phyloP scores from a whole-genome alignment of 2,888 invertebrate species.

The Eupithecia inturbata region DNA sequence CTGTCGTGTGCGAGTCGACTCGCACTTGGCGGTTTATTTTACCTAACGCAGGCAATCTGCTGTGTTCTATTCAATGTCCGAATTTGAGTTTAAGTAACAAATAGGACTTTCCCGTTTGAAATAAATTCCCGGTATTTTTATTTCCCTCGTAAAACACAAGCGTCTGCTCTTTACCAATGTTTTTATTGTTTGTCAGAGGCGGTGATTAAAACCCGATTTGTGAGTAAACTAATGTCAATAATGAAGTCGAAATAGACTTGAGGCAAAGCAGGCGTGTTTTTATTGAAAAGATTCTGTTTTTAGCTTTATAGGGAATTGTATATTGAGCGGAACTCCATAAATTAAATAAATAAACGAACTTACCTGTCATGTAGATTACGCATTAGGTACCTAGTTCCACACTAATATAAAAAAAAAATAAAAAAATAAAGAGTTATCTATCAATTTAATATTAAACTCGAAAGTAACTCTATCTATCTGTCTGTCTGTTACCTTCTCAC shows the following conservation, averaged over 20 bases:
- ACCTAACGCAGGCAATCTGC: not conserved
- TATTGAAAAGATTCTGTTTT: constrained; percentile 31
- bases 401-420: too few relatives aligned
- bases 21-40: too few relatives aligned
- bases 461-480: too few relatives aligned
- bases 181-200: constrained; percentile 45
- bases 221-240: constrained; percentile 43
- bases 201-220: constrained; percentile 44
- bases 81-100: not conserved
- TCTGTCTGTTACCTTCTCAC: too few relatives aligned
- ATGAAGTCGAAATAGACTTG: constrained; percentile 39
- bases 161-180: constrained; percentile 37
- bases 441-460: too few relatives aligned
- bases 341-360: not conserved
- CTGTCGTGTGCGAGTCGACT: too few relatives aligned
- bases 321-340: constrained; percentile 5
- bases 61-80: not conserved
- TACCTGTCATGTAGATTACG: constrained; percentile 2
- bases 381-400: too few relatives aligned
- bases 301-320: constrained; percentile 23
- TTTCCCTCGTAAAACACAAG: constrained; percentile 7
- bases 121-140: constrained; percentile 9
- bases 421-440: too few relatives aligned
- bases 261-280: constrained; percentile 38
- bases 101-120: not conserved